phyloP scores from a whole-genome alignment of 2,888 invertebrate genomes.

The Eutolmus rufibarbis region DNA sequence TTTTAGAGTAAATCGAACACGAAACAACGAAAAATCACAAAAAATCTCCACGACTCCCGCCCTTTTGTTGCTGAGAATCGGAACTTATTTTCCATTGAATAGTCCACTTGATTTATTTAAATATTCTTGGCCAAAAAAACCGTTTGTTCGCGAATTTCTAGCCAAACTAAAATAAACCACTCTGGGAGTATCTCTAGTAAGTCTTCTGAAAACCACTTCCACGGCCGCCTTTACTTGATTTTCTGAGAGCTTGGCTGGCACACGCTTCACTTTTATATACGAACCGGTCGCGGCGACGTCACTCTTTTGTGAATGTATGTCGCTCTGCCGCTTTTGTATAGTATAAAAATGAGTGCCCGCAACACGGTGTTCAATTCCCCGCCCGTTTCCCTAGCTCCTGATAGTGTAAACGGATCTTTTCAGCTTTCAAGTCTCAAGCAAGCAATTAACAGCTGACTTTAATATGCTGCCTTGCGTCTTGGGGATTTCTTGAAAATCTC shows the following conservation, averaged over 20 bases:
- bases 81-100: neutral
- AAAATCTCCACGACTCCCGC: neutral
- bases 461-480: neutral
- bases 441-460: conserved; percentile 8
- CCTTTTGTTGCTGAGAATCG: neutral
- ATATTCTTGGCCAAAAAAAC: neutral
- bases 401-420: neutral
- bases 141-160: conserved; percentile 3
- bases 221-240: conserved; percentile 22
- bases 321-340: neutral
- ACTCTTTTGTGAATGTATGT: neutral
- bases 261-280: conserved; percentile 33
- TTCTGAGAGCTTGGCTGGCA: conserved; percentile 38
- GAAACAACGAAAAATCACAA: conserved; percentile 1
- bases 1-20: conserved; percentile 4
- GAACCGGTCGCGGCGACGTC: neutral
- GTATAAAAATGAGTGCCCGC: neutral
- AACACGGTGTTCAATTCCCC: neutral
- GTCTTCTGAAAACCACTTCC: conserved; percentile 29
- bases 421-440: neutral
- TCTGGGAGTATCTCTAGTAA: neutral
- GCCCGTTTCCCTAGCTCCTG: neutral
- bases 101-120: neutral
- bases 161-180: conserved; percentile 21
- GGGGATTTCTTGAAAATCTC: neutral